Evolutionary conservation across 2,888 invertebrate genomes (phyloP), one percentile per base, ranked within the genome.

Genomic region (Barypeithes pellucidus): DNA sequence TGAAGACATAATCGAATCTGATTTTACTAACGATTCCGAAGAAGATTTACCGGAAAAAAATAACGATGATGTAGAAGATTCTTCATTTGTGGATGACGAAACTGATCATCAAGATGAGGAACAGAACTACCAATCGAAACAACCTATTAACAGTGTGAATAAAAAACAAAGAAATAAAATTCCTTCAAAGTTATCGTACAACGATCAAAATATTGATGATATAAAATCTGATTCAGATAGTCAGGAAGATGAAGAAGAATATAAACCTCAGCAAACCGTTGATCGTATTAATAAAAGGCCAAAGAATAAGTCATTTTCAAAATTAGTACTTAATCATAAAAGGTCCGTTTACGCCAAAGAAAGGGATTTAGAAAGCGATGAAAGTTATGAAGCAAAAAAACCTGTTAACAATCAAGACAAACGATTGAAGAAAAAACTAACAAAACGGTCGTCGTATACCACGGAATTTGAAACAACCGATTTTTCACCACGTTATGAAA

Each of bases 141-240:
- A 33, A 29, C 16, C 11, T 18, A 3, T 50, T 18, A 29, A 12
- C 5, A 65, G 16, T 33, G 2, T 14, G 12, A 12, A 65, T 24
- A 50, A 65, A 50, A 36, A 5, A 18, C 20, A 12, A 9, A n/a
- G 50, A 50, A 65, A 7, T 12, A 50, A 41, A 20, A 3, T 16
- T 12, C 0, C 12, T 20, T 41, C 41, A 36, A 36, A 24, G 16
- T 14, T 24, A 5, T 24, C 22, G 18, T 41, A 43, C n/a, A 61
- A 18, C 54, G 72, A 47, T 60, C 68, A 62, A 59, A 47, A 59
- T 29, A 57, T 47, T 45, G 70, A 69, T 20, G n/a, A 57, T 33
- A 0, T 33, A 0, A 16, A 57, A 29, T 16, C 11, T 1, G 33
- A 14, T 12, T 33, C 11, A 16, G 54, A 33, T 4, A 4, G 2